Percentiles rank a stretch among this genome's conserved stretches.
phyloP scores from a whole-genome alignment of 2,113 vertebrate genomes.

The Eulacestoma nigropectus region DNA sequence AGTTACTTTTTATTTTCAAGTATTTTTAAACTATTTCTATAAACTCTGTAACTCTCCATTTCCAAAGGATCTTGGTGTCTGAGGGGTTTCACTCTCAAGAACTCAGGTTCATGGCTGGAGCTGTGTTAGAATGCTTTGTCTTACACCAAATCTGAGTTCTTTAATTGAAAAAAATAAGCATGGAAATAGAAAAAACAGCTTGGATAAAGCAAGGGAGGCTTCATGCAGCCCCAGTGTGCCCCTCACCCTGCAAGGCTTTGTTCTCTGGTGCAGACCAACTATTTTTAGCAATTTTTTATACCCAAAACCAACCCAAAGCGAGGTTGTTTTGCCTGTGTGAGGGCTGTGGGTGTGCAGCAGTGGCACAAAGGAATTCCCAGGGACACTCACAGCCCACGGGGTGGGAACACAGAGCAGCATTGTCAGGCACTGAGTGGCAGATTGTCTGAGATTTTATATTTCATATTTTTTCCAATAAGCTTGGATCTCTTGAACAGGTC shows the following conservation, averaged over 20 bases:
- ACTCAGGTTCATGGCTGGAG: not conserved
- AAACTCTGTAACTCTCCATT: not conserved
- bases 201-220: not conserved
- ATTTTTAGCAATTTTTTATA: not conserved
- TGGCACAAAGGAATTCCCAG: not conserved
- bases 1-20: not conserved
- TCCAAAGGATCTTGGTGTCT: not conserved
- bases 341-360: slow-evolving; percentile 23
- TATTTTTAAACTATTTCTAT: not conserved
- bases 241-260: not conserved
- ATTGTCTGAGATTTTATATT: not conserved
- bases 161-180: not conserved
- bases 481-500: not conserved
- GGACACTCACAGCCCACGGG: not conserved
- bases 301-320: not conserved
- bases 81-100: not conserved
- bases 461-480: not conserved
- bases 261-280: not conserved
- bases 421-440: not conserved
- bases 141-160: not conserved
- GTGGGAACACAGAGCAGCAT: not conserved
- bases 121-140: not conserved
- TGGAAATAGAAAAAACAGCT: not conserved
- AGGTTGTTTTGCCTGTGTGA: not conserved
- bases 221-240: not conserved